phyloP scores from a whole-genome alignment of 2,888 invertebrate genomes.

The Reticulitermes lucifugus region DNA sequence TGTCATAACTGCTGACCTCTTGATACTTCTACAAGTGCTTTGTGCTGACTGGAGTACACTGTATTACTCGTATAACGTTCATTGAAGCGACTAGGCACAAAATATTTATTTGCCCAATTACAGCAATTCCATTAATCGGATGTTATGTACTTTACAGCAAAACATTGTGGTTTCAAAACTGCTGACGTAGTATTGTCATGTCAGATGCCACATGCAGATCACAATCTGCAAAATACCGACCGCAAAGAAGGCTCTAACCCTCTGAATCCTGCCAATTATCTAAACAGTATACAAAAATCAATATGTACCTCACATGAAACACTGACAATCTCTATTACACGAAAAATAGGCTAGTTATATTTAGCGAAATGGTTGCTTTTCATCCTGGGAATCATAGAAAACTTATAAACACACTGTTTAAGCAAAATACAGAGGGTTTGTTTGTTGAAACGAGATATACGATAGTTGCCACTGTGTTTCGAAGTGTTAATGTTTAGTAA shows the following conservation, averaged over 20 bases:
- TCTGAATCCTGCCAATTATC: no score
- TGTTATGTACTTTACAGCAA: not conserved
- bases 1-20: not conserved
- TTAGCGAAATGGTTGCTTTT: no score
- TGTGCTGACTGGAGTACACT: not conserved
- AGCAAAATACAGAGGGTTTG: no score
- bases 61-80: not conserved
- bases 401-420: no score
- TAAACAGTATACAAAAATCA: no score
- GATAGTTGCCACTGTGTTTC: no score
- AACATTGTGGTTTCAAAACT: slow-evolving; percentile 5
- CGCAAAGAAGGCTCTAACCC: not conserved
- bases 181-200: slow-evolving; percentile 15
- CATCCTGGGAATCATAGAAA: no score
- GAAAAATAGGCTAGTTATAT: no score
- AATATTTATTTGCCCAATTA: not conserved
- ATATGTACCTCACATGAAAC: no score
- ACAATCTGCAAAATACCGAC: slow-evolving; percentile 4
- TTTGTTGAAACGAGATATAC: no score
- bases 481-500: no score
- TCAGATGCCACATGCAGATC: not conserved
- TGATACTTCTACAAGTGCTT: slow-evolving; percentile 3
- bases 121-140: not conserved
- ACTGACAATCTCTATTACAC: no score
- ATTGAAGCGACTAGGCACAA: not conserved